These are phyloP conservation scores for Toxonevra muliebris DNA, from an alignment of 2,888 invertebrate species.

Conservation along the genomic window DNA sequence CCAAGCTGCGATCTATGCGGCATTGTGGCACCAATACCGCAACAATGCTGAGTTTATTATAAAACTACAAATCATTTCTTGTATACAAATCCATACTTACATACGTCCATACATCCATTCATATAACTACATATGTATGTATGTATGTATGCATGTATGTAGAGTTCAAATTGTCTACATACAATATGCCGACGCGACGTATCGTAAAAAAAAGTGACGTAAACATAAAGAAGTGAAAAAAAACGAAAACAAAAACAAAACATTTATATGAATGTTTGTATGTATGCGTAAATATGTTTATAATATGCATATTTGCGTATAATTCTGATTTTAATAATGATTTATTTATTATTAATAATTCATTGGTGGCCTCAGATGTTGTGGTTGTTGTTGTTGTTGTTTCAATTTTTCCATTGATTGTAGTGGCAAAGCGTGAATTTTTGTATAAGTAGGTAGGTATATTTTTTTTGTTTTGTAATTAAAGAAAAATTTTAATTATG, in stretches of 20 bases:
- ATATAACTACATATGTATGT: not conserved
- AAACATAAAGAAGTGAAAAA: not conserved
- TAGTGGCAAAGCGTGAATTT: too few species aligned
- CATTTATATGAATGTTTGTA: not conserved
- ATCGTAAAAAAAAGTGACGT: not conserved
- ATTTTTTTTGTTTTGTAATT: too few species aligned
- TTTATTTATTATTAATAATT: constrained; percentile 64
- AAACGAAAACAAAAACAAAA: too few species aligned
- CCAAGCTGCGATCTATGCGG: too few species aligned
- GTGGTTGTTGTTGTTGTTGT: constrained; percentile 4
- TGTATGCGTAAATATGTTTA: constrained; percentile 10
- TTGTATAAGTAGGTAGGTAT: too few species aligned
- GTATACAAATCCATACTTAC: too few species aligned
- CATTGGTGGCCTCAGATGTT: constrained; percentile 42
- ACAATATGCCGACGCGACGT: too few species aligned
- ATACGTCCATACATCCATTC: too few species aligned
- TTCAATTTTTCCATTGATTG: too few species aligned
- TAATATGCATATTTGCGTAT: constrained; percentile 56
- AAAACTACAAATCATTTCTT: constrained; percentile 61
- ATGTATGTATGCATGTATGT: not conserved
- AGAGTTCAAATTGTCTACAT: too few species aligned
- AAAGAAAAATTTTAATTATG: too few species aligned
- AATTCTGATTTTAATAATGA: constrained; percentile 63
- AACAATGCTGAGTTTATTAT: constrained; percentile 52
- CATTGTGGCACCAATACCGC: not conserved